Percentiles rank a stretch among this genome's conserved stretches.
phyloP scores from a whole-genome alignment of 2,888 invertebrate species.

The Pandemis cinnamomeana region DNA sequence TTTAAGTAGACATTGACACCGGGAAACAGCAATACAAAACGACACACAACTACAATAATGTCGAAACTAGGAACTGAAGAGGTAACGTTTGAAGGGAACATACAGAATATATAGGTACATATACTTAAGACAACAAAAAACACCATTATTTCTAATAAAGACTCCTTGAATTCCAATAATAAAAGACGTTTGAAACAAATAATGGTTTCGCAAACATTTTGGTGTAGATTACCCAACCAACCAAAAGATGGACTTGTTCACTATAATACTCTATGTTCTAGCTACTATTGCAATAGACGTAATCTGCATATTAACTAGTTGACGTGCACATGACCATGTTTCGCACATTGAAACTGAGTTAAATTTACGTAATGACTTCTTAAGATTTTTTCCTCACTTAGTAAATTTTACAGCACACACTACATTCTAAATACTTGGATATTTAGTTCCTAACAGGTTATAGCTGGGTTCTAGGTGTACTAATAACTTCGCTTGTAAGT shows the following conservation, averaged over 20 bases:
- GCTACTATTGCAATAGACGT: neutral
- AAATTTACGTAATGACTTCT: neutral
- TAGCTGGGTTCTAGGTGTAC: neutral
- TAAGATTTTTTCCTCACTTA: neutral
- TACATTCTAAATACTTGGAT: neutral
- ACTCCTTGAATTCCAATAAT: no score
- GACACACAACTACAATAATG: no score
- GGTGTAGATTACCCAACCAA: neutral
- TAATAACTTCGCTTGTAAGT: no score
- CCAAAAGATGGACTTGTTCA: neutral
- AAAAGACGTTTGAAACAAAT: no score
- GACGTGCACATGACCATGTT: neutral
- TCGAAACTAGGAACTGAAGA: no score
- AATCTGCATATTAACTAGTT: neutral
- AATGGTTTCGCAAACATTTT: no score
- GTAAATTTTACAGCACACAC: neutral
- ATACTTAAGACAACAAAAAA: no score
- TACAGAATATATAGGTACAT: no score
- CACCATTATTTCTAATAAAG: no score
- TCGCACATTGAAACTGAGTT: neutral
- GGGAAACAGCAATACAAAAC: no score
- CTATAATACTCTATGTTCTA: neutral
- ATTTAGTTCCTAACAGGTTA: neutral
- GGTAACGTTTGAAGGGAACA: no score
- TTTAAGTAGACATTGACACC: no score